These are phyloP conservation scores for Opisthocomus hoazin DNA, from an alignment of 2,113 vertebrate species.

Conservation along the genomic window DNA sequence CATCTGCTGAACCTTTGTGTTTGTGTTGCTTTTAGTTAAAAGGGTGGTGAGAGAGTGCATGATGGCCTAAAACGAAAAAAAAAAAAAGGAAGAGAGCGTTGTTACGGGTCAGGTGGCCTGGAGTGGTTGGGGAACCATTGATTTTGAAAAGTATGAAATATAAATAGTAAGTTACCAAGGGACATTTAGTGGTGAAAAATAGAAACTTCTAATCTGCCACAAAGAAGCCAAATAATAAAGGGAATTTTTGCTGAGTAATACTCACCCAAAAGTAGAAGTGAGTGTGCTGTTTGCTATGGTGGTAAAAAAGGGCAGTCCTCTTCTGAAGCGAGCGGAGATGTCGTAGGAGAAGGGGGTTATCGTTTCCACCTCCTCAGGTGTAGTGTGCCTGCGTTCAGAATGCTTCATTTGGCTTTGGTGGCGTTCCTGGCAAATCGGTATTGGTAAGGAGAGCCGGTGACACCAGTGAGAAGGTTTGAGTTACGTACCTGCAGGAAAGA, in stretches of 20 bases:
- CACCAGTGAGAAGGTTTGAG: background rate
- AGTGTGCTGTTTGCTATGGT: background rate
- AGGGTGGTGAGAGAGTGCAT: background rate
- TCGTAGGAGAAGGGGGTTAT: background rate
- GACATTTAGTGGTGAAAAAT: conserved; percentile 10
- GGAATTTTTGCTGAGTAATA: conserved; percentile 9
- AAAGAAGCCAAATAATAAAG: background rate
- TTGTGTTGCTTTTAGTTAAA: background rate
- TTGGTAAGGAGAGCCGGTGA: background rate
- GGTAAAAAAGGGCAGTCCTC: background rate
- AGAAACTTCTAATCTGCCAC: conserved; percentile 20
- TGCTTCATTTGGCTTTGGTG: background rate
- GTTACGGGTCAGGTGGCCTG: background rate
- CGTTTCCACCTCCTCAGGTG: background rate
- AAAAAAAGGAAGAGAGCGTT: background rate
- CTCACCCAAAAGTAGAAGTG: background rate
- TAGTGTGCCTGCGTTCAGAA: background rate
- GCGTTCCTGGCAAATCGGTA: background rate
- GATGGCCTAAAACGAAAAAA: background rate
- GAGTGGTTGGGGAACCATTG: background rate
- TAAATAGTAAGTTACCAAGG: conserved; percentile 8
- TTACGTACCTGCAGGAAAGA: background rate
- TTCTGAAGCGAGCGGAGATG: background rate
- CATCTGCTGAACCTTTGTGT: background rate
- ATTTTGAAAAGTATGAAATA: conserved; percentile 22